Percentiles rank a stretch among this genome's conserved stretches.
phyloP scores from a whole-genome alignment of 2,888 invertebrate species.

The Plutella xylostella region DNA sequence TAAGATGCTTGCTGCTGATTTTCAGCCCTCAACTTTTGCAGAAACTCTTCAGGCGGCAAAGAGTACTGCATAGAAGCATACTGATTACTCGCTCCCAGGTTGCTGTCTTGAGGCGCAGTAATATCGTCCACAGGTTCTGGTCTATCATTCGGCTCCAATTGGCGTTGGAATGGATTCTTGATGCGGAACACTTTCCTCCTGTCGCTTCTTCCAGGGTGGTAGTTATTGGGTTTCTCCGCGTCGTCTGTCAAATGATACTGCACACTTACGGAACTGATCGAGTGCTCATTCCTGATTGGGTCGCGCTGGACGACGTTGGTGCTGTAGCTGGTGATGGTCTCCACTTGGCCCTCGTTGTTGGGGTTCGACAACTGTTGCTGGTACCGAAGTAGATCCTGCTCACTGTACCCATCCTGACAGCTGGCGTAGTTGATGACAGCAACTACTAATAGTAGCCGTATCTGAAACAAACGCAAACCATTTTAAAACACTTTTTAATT shows the following conservation, averaged over 20 bases:
- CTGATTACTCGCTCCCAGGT: conserved; percentile 59
- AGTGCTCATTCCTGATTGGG: conserved; percentile 31
- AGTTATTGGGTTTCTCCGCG: conserved; percentile 37
- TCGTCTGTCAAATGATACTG: conserved; percentile 46
- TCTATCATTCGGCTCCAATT: conserved; percentile 33
- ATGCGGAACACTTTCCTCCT: conserved; percentile 50
- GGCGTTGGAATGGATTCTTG: conserved; percentile 55
- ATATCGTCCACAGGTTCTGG: conserved; percentile 30
- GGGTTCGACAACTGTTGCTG: conserved; percentile 45
- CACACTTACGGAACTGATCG: conserved; percentile 38
- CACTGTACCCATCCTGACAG: conserved; percentile 54
- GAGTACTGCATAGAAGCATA: conserved; percentile 60
- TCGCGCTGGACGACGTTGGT: conserved; percentile 43
- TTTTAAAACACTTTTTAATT: neutral
- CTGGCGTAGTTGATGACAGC: conserved; percentile 34
- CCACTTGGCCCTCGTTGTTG: conserved; percentile 39
- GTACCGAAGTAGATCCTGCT: conserved; percentile 45
- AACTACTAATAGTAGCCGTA: conserved; percentile 55
- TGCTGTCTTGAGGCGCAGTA: conserved; percentile 35
- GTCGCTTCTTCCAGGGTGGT: conserved; percentile 32
- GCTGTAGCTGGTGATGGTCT: conserved; percentile 40
- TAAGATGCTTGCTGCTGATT: no score
- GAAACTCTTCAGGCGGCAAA: conserved; percentile 58
- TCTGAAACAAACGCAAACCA: conserved; percentile 37
- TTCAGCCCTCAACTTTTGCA: conserved; percentile 54